phyloP scores from a whole-genome alignment of 2,888 invertebrate genomes.

The Emmelina monodactyla region DNA sequence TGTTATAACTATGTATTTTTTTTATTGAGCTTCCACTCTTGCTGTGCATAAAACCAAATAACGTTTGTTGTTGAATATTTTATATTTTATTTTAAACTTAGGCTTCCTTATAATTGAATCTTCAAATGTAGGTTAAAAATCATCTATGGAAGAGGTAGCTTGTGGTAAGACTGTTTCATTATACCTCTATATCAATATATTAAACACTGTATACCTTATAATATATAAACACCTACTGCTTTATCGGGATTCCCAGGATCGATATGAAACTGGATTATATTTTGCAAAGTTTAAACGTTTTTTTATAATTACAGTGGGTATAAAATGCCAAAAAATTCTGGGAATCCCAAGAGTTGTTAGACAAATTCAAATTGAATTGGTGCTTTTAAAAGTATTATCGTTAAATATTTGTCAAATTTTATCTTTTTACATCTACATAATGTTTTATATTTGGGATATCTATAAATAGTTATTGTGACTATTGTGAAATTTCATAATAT shows the following conservation, averaged over 20 bases:
- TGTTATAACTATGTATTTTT: background rate
- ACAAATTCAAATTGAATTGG: too few relatives aligned
- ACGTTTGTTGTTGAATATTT: conserved; percentile 25
- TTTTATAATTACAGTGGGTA: too few relatives aligned
- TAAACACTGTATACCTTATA: too few relatives aligned
- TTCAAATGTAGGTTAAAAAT: conserved; percentile 18
- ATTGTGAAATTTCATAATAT: conserved; percentile 51
- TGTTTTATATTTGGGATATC: background rate
- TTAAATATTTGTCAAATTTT: conserved; percentile 40
- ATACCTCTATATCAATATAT: too few relatives aligned
- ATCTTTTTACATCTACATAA: conserved; percentile 27
- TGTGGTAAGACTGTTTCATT: conserved; percentile 5
- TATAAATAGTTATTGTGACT: conserved; percentile 33
- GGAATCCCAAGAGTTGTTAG: too few relatives aligned
- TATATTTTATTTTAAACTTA: conserved; percentile 26
- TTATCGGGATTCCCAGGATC: too few relatives aligned
- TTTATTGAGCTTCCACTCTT: conserved; percentile 26
- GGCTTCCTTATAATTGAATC: conserved; percentile 37
- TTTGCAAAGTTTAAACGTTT: too few relatives aligned
- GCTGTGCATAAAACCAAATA: conserved; percentile 61
- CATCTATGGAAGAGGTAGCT: conserved; percentile 8
- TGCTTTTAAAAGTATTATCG: conserved; percentile 45
- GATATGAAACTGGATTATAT: too few relatives aligned
- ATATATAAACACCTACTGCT: too few relatives aligned
- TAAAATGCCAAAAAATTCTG: too few relatives aligned